Base-by-base conservation (phyloP, 2,113 vertebrate species). In the Rhynchomys soricoides region DNA sequence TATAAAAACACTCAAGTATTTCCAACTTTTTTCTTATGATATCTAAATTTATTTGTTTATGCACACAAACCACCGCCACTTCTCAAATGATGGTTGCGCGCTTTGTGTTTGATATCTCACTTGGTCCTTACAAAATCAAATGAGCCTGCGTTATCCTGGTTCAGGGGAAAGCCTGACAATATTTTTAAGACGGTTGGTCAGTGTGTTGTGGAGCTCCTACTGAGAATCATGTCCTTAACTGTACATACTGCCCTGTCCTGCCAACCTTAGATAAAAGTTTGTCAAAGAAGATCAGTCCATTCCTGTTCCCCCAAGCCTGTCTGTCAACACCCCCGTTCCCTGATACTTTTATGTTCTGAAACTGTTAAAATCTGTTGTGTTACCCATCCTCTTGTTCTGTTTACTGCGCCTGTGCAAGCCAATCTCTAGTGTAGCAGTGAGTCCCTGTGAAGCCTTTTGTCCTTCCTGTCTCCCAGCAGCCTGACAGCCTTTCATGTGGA, bases 401-500 rank as follows among this genome's bases (percentile, higher is more conserved):
- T 87, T 95, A 48, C 74, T 62, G 79, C 55, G 75, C 90, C 40
- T 29, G 81, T 89, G 68, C 73, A 75, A 75, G 5, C 31, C 89
- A 19, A 91, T 52, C 1, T 45, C 0, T 40, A 12, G 52, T 12
- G 24, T 16, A 40, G 78, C 85, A 52, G 3, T 2, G 4, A 85
- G 87, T 26, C 81, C 78, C 21, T 43, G 89, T 4, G 19, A 85
- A 57, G 43, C 74, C 4, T 73, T 22, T 95, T 87, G 78, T 96
- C 83, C 89, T 96, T 70, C 45, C 0, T 74, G 86, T 95, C 88
- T 86, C 37, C 19, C 73, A 45, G 91, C 89, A 87, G 81, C n/a
- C 86, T 92, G 95, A 92, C 92, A 92, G 66, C 83, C 73, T 95
- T 97, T 90, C 86, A 59, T 75, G 93, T 57, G 52, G 94, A 92